phyloP scores from a whole-genome alignment of 2,113 vertebrate species.

The Tapirus terrestris region DNA sequence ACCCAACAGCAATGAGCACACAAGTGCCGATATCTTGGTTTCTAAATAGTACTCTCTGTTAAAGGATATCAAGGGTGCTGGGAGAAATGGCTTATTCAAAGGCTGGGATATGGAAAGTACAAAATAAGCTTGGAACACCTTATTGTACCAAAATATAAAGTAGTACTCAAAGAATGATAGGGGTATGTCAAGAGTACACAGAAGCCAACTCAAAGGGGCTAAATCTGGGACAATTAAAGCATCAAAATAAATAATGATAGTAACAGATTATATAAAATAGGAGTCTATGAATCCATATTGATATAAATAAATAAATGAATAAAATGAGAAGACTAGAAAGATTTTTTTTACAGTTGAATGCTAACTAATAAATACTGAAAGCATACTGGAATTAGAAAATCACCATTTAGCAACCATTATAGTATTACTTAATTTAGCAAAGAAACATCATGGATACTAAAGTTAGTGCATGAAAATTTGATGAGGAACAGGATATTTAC shows the following conservation, averaged over 20 bases:
- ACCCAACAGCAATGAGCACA: not conserved
- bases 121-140: not conserved
- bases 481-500: slow-evolving; percentile 22
- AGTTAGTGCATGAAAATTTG: slow-evolving; percentile 21
- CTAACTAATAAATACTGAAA: slow-evolving; percentile 18
- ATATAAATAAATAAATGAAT: not conserved
- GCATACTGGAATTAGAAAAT: slow-evolving; percentile 31
- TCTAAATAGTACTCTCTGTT: not conserved
- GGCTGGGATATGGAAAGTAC: not conserved
- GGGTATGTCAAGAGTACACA: not conserved
- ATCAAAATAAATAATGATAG: not conserved
- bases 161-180: not conserved
- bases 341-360: not conserved
- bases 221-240: not conserved
- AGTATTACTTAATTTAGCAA: not conserved
- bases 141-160: not conserved
- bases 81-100: not conserved
- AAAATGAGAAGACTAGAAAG: not conserved
- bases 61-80: not conserved
- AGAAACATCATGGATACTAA: not conserved
- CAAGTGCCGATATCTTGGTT: not conserved
- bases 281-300: not conserved
- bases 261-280: not conserved
- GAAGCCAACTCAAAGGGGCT: not conserved
- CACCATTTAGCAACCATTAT: not conserved